A percentile compares a stretch with the other conserved stretches of the same genome.
Evolutionary conservation across 2,888 invertebrate species (phyloP).

Genomic region (Adelognathus sp.): DNA sequence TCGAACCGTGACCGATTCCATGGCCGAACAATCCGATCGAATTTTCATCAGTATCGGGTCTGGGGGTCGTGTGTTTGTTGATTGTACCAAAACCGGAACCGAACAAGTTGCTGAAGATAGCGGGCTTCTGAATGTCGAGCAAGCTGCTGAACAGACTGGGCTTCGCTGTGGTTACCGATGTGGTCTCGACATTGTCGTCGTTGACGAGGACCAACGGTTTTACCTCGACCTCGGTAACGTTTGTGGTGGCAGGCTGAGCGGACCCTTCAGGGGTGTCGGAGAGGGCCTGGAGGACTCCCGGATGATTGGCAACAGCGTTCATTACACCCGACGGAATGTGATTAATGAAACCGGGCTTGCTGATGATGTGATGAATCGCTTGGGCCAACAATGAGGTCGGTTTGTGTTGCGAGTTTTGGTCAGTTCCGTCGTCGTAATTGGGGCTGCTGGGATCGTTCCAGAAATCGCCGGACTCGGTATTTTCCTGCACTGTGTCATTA

Average conservation of each 20-base stretch:
- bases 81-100: constrained; percentile 1
- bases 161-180: background rate
- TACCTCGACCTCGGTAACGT: background rate
- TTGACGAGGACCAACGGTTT: background rate
- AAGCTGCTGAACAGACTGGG: constrained; percentile 1
- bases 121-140: constrained; percentile 3
- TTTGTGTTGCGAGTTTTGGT: background rate
- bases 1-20: background rate
- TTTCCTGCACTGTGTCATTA: background rate
- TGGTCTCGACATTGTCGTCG: background rate
- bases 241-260: background rate
- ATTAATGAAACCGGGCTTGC: constrained; percentile 17
- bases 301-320: constrained; percentile 10
- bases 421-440: constrained; percentile 14
- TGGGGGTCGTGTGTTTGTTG: background rate
- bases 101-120: background rate
- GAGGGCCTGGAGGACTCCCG: background rate
- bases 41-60: background rate
- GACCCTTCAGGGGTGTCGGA: background rate
- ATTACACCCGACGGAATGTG: background rate
- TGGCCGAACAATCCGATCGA: background rate
- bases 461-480: background rate
- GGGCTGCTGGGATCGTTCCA: constrained; percentile 33
- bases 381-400: background rate
- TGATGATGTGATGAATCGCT: constrained; percentile 35